Evolutionary conservation across 2,888 invertebrate species (phyloP).

Genomic region (Halictus ligatus): DNA sequence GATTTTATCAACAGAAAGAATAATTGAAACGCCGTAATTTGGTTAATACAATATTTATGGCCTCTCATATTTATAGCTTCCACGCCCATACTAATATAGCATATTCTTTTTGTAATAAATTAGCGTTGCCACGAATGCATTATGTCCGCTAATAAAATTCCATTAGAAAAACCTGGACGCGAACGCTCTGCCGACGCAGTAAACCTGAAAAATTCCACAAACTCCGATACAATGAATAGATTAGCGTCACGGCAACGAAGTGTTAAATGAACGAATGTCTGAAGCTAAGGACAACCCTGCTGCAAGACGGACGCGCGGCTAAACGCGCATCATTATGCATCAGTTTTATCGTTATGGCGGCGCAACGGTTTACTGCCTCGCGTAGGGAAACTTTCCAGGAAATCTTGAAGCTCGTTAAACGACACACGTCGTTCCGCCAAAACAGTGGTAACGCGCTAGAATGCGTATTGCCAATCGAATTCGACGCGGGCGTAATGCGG

Average conservation of each 20-base stretch:
- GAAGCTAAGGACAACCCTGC: neutral
- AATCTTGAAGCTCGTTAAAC: constrained; percentile 46
- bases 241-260: neutral
- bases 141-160: neutral
- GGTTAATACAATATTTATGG: too few species aligned
- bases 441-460: constrained; percentile 44
- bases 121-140: neutral
- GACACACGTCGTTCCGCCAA: constrained; percentile 19
- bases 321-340: constrained; percentile 21
- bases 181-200: neutral
- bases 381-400: constrained; percentile 40
- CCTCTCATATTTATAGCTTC: too few species aligned
- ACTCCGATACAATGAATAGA: neutral
- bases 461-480: constrained; percentile 36
- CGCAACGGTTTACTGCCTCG: constrained; percentile 28
- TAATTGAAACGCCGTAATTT: too few species aligned
- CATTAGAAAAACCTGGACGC: neutral
- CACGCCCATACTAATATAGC: too few species aligned
- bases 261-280: neutral
- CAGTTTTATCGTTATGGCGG: constrained; percentile 21
- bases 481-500: constrained; percentile 14
- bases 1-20: too few species aligned
- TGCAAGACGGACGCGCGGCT: neutral
- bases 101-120: too few species aligned
- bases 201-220: neutral